Evolutionary conservation across 2,888 invertebrate genomes (phyloP), one percentile per base, ranked within the genome.

Genomic region (Tipula helvola): DNA sequence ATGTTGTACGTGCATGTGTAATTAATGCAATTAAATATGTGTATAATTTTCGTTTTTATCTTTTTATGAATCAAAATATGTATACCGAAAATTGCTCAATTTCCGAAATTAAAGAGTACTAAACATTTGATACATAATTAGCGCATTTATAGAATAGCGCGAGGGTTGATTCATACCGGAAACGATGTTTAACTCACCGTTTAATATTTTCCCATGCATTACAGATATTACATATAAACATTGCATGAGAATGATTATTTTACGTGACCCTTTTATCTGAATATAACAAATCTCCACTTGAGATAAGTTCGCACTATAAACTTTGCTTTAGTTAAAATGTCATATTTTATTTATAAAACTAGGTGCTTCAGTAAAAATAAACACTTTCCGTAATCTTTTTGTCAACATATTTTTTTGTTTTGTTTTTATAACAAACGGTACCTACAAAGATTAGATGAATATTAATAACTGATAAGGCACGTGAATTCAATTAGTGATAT

Each of bases 401-500:
- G 16, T 39, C 84, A 84, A 84, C 52, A 52, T 52, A 52, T n/a
- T 52, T n/a, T n/a, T 52, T 52, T 44, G 41, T 10, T 28, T 28
- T 28, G 41, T 10, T 28, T 28, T 28, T 44, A 44, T 16, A 52
- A 3, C 3, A n/a, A 39, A 36, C 3, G n/a, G 12, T 36, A 36
- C 12, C n/a, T n/a, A 84, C 8, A 71, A 5, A 36, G 83, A 83
- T 83, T 36, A n/a, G 84, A 39, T 84, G n/a, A 84, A 16, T 39
- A 39, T 39, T 84, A 16, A 39, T 84, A n/a, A 36, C 1, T 39
- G 84, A 84, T 84, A 84, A 84, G 84, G 36, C 84, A 84, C 84
- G 84, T 84, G 84, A 84, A 84, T 84, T 84, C 84, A 84, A 84
- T 84, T 84, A 84, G 84, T n/a, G 39, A 16, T 39, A 84, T 39